Evolutionary conservation across 1,140 invertebrate genomes (phyloP).

Genomic region (Lucilia sericata): DNA sequence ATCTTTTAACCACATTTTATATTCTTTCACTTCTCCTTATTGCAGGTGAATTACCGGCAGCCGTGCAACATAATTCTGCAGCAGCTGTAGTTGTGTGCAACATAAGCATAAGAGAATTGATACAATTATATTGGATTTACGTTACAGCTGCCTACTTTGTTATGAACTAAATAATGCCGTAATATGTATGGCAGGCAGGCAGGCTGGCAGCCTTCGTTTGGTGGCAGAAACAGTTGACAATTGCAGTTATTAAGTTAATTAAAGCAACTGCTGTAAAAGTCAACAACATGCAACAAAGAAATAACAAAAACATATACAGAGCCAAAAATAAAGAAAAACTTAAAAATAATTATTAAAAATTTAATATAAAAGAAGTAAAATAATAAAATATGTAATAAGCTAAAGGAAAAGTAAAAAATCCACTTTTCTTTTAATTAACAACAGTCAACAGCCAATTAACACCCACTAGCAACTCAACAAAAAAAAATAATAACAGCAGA

Average conservation of each 20-base stretch:
- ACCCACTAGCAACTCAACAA: background rate
- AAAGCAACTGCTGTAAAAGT: background rate
- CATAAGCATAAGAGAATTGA: slow-evolving; percentile 22
- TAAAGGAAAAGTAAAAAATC: background rate
- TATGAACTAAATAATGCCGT: background rate
- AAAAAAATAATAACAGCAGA: too few species aligned
- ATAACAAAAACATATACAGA: background rate
- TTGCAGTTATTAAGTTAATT: slow-evolving; percentile 24
- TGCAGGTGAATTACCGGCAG: slow-evolving; percentile 66
- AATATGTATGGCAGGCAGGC: background rate
- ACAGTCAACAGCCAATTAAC: background rate
- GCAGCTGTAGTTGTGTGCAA: background rate
- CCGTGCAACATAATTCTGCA: slow-evolving; percentile 65
- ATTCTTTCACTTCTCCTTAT: slow-evolving; percentile 15
- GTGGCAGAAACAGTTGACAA: background rate
- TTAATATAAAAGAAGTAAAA: background rate
- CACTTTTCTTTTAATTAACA: slow-evolving; percentile 7
- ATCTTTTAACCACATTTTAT: slow-evolving; percentile 36
- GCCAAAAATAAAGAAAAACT: background rate
- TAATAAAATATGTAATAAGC: background rate
- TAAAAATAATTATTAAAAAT: background rate
- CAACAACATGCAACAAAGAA: background rate
- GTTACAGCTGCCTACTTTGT: slow-evolving; percentile 6
- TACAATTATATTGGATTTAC: slow-evolving; percentile 27
- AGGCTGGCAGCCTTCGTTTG: background rate